Evolutionary conservation across 2,888 invertebrate genomes (phyloP).

Genomic region (Chloroclystis v-ata): DNA sequence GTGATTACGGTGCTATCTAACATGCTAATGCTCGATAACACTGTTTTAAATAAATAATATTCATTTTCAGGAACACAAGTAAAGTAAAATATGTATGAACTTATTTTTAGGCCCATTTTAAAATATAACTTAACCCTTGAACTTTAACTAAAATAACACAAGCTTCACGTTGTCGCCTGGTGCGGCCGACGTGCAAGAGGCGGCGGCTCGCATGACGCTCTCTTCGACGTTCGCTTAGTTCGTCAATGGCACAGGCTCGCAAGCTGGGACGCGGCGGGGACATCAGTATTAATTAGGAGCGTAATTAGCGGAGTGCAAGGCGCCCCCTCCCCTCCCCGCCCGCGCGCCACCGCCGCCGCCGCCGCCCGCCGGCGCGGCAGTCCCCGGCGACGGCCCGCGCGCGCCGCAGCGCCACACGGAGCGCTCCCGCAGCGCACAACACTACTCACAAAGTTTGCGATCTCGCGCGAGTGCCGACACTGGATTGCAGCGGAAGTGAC

Average conservation of each 20-base stretch:
- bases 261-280: conserved; percentile 17
- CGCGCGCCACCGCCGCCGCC: background rate
- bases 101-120: too few relatives aligned
- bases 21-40: background rate
- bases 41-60: too few relatives aligned
- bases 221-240: conserved; percentile 28
- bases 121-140: too few relatives aligned
- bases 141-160: too few relatives aligned
- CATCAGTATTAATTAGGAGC: conserved; percentile 60
- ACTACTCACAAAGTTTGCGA: conserved; percentile 12
- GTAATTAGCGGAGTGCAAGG: conserved; percentile 64
- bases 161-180: too few relatives aligned
- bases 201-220: too few relatives aligned
- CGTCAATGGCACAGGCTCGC: conserved; percentile 32
- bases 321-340: conserved; percentile 28
- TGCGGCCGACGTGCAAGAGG: conserved; percentile 5
- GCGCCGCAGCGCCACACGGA: background rate
- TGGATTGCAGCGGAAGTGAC: too few relatives aligned
- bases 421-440: background rate
- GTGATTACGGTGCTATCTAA: background rate
- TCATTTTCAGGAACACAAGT: too few relatives aligned
- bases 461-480: background rate
- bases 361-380: conserved; percentile 13
- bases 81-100: too few relatives aligned
- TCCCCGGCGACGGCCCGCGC: background rate